Conservation (phyloP, 2,113 vertebrate species). For the Corythoichthys haematopterus region DNA sequence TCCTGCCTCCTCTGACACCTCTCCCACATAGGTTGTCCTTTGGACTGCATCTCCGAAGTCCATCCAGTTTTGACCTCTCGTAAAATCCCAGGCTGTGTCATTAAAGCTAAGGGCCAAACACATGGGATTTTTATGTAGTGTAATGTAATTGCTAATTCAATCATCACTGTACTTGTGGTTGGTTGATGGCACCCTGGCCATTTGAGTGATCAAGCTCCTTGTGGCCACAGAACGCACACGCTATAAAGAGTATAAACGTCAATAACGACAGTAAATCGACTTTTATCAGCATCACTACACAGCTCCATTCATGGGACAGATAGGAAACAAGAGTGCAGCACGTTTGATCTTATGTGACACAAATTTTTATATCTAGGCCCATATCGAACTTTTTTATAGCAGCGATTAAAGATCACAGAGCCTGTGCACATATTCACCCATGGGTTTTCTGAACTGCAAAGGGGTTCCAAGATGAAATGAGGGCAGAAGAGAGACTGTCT, state of each 20-base stretch:
- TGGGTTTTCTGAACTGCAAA: neutral
- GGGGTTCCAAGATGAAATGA: slow-evolving; percentile 19
- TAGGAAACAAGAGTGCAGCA: slow-evolving; percentile 8
- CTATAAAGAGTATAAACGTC: slow-evolving; percentile 46
- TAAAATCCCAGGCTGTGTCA: slow-evolving; percentile 40
- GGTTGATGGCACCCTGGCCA: slow-evolving; percentile 56
- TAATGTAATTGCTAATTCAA: slow-evolving; percentile 64
- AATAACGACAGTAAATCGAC: slow-evolving; percentile 54
- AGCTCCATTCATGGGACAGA: slow-evolving; percentile 26
- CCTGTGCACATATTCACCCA: too few relatives aligned
- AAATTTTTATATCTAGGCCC: neutral
- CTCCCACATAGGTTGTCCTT: slow-evolving; percentile 19
- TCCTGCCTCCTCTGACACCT: slow-evolving; percentile 14
- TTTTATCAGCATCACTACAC: slow-evolving; percentile 39
- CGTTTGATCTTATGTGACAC: neutral
- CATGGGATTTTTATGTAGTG: slow-evolving; percentile 55
- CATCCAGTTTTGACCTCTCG: slow-evolving; percentile 46
- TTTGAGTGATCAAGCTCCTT: slow-evolving; percentile 50
- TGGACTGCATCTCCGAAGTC: slow-evolving; percentile 31
- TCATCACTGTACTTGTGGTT: slow-evolving; percentile 53
- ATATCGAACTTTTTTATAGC: neutral
- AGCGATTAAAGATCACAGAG: neutral
- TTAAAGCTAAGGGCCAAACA: slow-evolving; percentile 55
- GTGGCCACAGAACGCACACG: slow-evolving; percentile 42
- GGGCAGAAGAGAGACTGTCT: neutral